These are phyloP conservation scores for Onthophagus taurus DNA, from an alignment of 1,140 invertebrate genomes.

Conservation along the genomic window DNA sequence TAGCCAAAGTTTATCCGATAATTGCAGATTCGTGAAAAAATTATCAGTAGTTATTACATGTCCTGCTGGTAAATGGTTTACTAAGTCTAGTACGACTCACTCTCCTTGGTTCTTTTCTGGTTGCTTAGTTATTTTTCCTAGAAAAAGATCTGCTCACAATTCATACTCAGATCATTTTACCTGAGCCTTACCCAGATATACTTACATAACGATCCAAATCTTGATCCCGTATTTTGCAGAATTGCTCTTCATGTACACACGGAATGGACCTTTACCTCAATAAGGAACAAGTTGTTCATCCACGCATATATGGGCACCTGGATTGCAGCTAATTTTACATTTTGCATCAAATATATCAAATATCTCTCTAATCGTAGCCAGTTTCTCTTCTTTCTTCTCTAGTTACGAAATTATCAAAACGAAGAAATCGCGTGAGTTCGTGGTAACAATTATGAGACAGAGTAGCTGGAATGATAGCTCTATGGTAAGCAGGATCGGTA, in stretches of 20 bases:
- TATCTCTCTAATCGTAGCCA: slow-evolving; percentile 10
- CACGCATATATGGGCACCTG: too few relatives aligned
- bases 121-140: slow-evolving; percentile 10
- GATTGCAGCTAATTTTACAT: too few relatives aligned
- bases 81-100: too few relatives aligned
- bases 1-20: too few relatives aligned
- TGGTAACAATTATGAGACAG: neutral
- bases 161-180: slow-evolving; percentile 5
- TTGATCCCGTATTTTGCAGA: slow-evolving; percentile 14
- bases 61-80: too few relatives aligned
- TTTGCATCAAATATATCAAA: too few relatives aligned
- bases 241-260: slow-evolving; percentile 14
- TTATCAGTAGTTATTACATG: too few relatives aligned
- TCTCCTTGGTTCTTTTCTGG: too few relatives aligned
- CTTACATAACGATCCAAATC: slow-evolving; percentile 14
- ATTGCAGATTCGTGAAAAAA: slow-evolving; percentile 9
- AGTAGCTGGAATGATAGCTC: neutral
- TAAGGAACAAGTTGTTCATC: too few relatives aligned
- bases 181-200: slow-evolving; percentile 10
- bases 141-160: slow-evolving; percentile 2
- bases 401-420: too few relatives aligned
- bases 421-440: neutral
- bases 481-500: too few relatives aligned
- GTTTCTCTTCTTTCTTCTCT: slow-evolving; percentile 4
- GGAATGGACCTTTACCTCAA: slow-evolving; percentile 8